These are phyloP conservation scores for Nemotelus pantherinus DNA, from an alignment of 2,888 invertebrate species.

Conservation along the genomic window DNA sequence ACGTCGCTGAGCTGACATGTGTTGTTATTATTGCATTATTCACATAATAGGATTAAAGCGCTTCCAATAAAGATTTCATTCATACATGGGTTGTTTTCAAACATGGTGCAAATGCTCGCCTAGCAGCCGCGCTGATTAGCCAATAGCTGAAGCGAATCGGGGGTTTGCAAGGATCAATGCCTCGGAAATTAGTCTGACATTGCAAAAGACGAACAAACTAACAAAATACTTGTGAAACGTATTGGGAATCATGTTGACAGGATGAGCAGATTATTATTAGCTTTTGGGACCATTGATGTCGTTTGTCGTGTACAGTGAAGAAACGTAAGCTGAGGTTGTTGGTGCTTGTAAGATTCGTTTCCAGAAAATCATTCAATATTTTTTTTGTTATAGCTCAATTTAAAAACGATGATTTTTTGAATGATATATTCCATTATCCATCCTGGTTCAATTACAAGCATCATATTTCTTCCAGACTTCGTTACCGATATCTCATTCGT, in stretches of 20 bases:
- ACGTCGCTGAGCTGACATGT: slow-evolving; percentile 56
- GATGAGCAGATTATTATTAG: slow-evolving; percentile 29
- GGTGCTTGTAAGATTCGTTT: too few relatives aligned
- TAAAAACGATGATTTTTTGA: too few relatives aligned
- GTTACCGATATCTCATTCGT: too few relatives aligned
- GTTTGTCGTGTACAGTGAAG: too few relatives aligned
- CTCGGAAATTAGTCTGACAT: slow-evolving; percentile 27
- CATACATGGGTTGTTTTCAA: slow-evolving; percentile 49
- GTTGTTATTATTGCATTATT: slow-evolving; percentile 64
- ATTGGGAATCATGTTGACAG: slow-evolving; percentile 35
- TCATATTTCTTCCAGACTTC: too few relatives aligned
- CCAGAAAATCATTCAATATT: too few relatives aligned
- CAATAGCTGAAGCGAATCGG: slow-evolving; percentile 12
- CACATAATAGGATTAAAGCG: slow-evolving; percentile 63
- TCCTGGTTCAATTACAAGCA: too few relatives aligned
- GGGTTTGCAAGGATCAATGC: slow-evolving; percentile 21
- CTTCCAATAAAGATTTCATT: slow-evolving; percentile 55
- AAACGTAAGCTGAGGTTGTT: too few relatives aligned
- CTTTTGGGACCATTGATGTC: background rate
- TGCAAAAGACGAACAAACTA: background rate
- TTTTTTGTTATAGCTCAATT: too few relatives aligned
- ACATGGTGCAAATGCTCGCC: slow-evolving; percentile 42
- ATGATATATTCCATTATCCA: too few relatives aligned
- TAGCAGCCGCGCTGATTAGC: slow-evolving; percentile 17
- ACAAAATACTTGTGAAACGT: slow-evolving; percentile 2